These are phyloP conservation scores for Drosophila austrosaltans DNA, from an alignment of 2,888 invertebrate genomes.

Conservation along the genomic window DNA sequence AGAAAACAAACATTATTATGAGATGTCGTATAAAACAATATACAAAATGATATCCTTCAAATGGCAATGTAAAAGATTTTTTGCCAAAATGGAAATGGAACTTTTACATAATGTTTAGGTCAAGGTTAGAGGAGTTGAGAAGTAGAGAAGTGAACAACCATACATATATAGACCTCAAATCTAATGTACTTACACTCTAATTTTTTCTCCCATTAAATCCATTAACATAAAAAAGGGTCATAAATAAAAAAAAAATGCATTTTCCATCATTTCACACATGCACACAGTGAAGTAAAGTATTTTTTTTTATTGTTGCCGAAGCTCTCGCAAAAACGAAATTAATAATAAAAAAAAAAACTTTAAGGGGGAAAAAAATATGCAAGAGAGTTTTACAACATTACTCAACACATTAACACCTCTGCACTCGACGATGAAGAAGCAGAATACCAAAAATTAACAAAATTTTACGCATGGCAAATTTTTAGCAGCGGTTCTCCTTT, in stretches of 20 bases:
- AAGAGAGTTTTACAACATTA: constrained; percentile 47
- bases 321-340: neutral
- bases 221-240: neutral
- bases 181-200: too few relatives aligned
- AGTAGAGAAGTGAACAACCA: too few relatives aligned
- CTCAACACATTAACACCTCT: constrained; percentile 66
- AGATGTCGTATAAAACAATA: neutral
- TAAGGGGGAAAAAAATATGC: constrained; percentile 17
- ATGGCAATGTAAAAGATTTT: too few relatives aligned
- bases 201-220: too few relatives aligned
- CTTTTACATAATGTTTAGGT: too few relatives aligned
- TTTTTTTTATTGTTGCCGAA: neutral
- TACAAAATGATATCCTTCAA: too few relatives aligned
- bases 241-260: neutral
- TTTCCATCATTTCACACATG: neutral
- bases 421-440: neutral
- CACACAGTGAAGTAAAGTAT: neutral
- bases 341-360: neutral
- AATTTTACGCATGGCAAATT: constrained; percentile 75
- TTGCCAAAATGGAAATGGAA: too few relatives aligned
- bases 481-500: constrained; percentile 42
- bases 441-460: constrained; percentile 63
- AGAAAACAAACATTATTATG: neutral
- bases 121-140: too few relatives aligned
- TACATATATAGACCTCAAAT: too few relatives aligned